Percentiles rank a stretch among this genome's conserved stretches.
phyloP scores from a whole-genome alignment of 2,888 invertebrate genomes.

The Protophormia terraenovae region DNA sequence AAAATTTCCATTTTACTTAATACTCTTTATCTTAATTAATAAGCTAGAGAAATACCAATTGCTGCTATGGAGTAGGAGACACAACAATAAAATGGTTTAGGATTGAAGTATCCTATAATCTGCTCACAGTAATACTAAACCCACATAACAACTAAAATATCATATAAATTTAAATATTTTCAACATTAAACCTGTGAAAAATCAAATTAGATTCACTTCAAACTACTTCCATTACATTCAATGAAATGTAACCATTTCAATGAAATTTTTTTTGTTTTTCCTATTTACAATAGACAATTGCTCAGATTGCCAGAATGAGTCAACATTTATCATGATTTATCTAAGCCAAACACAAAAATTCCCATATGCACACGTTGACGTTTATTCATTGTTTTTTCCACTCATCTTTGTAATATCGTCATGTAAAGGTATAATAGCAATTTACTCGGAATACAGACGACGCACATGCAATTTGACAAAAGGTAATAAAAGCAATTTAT shows the following conservation, averaged over 20 bases:
- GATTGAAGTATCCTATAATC: too few species aligned
- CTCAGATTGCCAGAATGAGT: slow-evolving; percentile 22
- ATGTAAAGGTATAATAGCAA: slow-evolving; percentile 61
- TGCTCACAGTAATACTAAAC: too few species aligned
- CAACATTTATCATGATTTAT: slow-evolving; percentile 76
- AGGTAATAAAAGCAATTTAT: slow-evolving; percentile 77
- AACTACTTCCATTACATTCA: not conserved
- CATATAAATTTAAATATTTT: not conserved
- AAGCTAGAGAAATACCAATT: too few species aligned
- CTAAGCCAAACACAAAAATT: slow-evolving; percentile 62
- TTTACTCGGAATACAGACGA: slow-evolving; percentile 68
- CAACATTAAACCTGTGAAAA: not conserved
- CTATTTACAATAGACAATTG: slow-evolving; percentile 9
- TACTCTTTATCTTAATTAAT: too few species aligned
- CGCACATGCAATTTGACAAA: slow-evolving; percentile 70
- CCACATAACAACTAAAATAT: not conserved
- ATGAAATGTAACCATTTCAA: not conserved
- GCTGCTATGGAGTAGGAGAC: too few species aligned
- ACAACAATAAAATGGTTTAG: too few species aligned
- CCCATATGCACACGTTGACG: slow-evolving; percentile 63
- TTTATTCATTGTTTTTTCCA: slow-evolving; percentile 5
- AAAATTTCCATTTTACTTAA: too few species aligned
- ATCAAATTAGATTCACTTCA: not conserved
- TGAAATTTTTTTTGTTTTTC: slow-evolving; percentile 17
- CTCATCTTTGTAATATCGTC: slow-evolving; percentile 24